Evolutionary conservation across 1,140 invertebrate species (phyloP).

Genomic region (Hirudo medicinalis): DNA sequence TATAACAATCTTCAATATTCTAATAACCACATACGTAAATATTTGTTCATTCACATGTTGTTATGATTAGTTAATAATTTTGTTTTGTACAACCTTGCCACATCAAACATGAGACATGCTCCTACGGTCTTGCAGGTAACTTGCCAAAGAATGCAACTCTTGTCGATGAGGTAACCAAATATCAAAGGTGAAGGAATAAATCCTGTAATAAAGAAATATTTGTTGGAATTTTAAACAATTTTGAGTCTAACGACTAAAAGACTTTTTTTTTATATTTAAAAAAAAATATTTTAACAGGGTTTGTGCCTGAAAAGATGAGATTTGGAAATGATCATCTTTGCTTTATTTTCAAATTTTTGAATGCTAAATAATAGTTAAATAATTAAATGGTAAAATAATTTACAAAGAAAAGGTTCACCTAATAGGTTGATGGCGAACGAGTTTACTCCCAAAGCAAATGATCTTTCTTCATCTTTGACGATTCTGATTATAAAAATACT

Average conservation of each 20-base stretch:
- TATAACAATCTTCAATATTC: not conserved
- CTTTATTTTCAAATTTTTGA: not conserved
- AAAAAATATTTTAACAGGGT: no score
- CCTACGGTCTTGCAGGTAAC: conserved; percentile 7
- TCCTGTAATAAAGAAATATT: no score
- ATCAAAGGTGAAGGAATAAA: conserved; percentile 15
- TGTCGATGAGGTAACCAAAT: conserved; percentile 15
- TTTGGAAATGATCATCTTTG: not conserved
- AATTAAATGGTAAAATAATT: not conserved
- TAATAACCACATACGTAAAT: not conserved
- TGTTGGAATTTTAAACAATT: no score
- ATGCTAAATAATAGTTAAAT: not conserved
- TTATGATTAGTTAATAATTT: not conserved
- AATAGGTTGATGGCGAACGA: conserved; percentile 16
- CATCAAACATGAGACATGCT: conserved; percentile 15
- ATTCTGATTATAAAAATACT: conserved; percentile 7
- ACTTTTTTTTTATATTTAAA: not conserved
- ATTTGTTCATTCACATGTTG: not conserved
- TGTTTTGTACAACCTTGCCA: not conserved
- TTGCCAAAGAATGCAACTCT: conserved; percentile 18
- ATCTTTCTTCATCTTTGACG: conserved; percentile 19
- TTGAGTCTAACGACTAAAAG: not conserved
- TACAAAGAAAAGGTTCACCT: not conserved
- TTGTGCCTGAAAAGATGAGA: no score
- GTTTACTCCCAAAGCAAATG: conserved; percentile 17